Conservation (phyloP, 2,113 vertebrate species). For the Rhynchomys soricoides region DNA sequence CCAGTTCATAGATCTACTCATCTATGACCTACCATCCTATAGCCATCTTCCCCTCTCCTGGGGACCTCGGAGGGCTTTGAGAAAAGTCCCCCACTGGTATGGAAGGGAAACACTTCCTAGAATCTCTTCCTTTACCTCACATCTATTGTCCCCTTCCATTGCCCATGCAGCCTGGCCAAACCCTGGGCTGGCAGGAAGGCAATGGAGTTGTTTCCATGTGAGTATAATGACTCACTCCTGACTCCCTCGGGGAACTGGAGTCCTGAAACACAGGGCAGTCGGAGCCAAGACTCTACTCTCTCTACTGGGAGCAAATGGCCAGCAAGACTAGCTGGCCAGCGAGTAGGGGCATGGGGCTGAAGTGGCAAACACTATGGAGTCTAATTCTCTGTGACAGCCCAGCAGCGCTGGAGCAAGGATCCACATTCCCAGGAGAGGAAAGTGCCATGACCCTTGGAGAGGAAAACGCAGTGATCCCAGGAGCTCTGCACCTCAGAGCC, state of each 20-base stretch:
- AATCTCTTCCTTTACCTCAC: not conserved
- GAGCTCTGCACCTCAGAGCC: not conserved
- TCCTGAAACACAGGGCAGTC: not conserved
- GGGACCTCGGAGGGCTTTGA: not conserved
- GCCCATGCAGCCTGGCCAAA: constrained; percentile 1
- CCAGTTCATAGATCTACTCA: not conserved
- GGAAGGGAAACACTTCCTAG: not conserved
- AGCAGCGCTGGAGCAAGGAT: too few species aligned
- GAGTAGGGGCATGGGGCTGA: accelerated
- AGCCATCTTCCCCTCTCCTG: not conserved
- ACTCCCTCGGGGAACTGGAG: not conserved
- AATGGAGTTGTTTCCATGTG: constrained; percentile 4
- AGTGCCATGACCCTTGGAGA: not conserved
- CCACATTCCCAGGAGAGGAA: not conserved
- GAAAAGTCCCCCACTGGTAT: not conserved
- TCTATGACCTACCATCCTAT: too few species aligned
- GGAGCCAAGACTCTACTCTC: not conserved
- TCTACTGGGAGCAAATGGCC: not conserved
- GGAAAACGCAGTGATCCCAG: not conserved
- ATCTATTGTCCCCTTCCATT: not conserved
- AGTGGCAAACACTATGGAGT: not conserved
- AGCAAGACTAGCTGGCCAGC: not conserved
- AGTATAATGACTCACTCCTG: constrained; percentile 61
- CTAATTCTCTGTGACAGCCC: not conserved
- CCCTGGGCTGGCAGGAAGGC: not conserved